phyloP scores from a whole-genome alignment of 2,113 vertebrate species.

The Lagopus muta region DNA sequence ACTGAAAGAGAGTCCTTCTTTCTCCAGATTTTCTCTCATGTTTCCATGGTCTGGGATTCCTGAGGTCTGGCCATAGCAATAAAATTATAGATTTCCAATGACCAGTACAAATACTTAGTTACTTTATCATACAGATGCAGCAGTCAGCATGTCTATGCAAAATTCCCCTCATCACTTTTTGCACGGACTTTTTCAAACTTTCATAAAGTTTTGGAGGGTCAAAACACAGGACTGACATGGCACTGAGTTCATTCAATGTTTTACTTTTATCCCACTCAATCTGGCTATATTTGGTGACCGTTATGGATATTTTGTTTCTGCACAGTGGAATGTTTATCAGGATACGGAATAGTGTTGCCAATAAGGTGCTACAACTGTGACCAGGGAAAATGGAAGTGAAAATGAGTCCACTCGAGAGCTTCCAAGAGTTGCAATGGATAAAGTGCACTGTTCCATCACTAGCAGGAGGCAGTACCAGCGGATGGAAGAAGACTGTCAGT shows the following conservation, averaged over 20 bases:
- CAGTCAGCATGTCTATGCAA: neutral
- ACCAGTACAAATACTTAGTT: neutral
- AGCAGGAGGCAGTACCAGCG: neutral
- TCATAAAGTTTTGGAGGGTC: neutral
- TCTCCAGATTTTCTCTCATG: neutral
- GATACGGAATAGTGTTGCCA: neutral
- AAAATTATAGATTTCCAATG: neutral
- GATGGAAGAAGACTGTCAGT: neutral
- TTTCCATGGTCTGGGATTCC: neutral
- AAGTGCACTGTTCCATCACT: neutral
- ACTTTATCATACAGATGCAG: neutral
- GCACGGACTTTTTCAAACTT: neutral
- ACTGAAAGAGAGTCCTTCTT: neutral
- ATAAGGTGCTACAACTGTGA: rapidly evolving
- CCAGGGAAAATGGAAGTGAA: neutral
- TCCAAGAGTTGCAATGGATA: neutral
- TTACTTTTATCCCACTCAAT: neutral
- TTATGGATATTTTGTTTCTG: neutral
- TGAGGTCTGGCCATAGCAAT: neutral
- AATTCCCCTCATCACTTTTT: neutral
- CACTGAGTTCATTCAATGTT: neutral
- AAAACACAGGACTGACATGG: neutral
- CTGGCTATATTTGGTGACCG: neutral
- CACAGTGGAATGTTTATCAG: neutral
- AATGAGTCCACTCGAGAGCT: neutral